Conservation (phyloP, 2,888 invertebrate genomes). For the Thecophora atra region DNA sequence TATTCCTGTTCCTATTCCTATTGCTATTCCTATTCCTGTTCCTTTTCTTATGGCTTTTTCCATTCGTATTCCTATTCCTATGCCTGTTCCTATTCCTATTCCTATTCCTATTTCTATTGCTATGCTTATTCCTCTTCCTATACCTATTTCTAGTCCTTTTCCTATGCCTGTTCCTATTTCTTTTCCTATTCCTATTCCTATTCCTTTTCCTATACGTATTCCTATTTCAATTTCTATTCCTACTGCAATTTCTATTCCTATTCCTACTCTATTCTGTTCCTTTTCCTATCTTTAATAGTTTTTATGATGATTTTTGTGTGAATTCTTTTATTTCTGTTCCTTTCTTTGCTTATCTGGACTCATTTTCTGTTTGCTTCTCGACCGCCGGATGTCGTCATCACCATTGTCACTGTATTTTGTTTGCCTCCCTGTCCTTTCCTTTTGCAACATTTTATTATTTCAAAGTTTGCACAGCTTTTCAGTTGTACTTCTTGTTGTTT, state of each 20-base stretch:
- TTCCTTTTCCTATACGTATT: neutral
- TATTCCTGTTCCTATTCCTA: too few species aligned
- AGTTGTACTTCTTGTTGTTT: neutral
- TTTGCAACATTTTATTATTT: conserved; percentile 46
- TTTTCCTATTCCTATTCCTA: neutral
- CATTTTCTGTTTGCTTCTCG: neutral
- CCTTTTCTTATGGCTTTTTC: too few species aligned
- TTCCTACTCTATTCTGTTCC: too few species aligned
- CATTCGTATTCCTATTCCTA: too few species aligned
- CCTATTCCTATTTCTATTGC: too few species aligned
- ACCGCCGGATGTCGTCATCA: conserved; percentile 9
- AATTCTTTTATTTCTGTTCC: neutral
- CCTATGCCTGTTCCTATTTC: neutral
- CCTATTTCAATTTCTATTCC: neutral
- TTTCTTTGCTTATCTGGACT: neutral
- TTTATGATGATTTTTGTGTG: neutral
- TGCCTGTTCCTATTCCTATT: too few species aligned
- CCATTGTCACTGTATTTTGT: conserved; percentile 11
- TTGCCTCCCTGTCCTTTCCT: neutral
- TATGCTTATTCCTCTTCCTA: too few species aligned
- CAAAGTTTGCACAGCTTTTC: conserved; percentile 50
- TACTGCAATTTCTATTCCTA: too few species aligned
- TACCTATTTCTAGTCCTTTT: too few species aligned
- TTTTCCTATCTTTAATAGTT: neutral
- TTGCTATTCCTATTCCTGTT: too few species aligned